phyloP scores from a whole-genome alignment of 2,888 invertebrate species.

The Trachelus stipa region DNA sequence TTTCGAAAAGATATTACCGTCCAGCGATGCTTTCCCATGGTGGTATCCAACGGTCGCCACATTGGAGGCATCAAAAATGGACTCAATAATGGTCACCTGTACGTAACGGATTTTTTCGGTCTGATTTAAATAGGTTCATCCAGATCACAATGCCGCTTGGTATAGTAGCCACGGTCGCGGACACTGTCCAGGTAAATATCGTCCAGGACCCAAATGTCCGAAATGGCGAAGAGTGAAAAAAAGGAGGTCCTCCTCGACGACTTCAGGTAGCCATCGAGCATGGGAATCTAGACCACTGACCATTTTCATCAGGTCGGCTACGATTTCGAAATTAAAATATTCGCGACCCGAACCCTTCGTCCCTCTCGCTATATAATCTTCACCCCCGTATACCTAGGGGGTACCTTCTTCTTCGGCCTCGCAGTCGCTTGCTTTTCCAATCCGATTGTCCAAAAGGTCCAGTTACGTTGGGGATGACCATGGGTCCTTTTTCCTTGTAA shows the following conservation, averaged over 20 bases:
- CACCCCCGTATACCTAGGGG: constrained; percentile 21
- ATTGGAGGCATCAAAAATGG: constrained; percentile 11
- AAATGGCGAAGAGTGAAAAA: constrained; percentile 3
- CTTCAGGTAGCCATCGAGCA: constrained; percentile 33
- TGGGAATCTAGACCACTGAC: constrained; percentile 41
- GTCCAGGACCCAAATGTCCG: constrained; percentile 30
- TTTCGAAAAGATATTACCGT: constrained; percentile 10
- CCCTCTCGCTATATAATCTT: constrained; percentile 11
- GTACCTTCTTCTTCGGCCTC: background rate
- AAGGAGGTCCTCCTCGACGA: constrained; percentile 21
- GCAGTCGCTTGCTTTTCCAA: constrained; percentile 15
- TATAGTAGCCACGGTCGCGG: constrained; percentile 25
- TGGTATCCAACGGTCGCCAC: constrained; percentile 7
- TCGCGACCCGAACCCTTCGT: constrained; percentile 4
- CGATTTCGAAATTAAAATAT: constrained; percentile 41
- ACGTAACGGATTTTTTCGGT: constrained; percentile 58
- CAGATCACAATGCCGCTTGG: background rate
- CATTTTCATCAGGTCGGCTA: constrained; percentile 31
- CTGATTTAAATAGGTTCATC: constrained; percentile 59
- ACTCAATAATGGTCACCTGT: constrained; percentile 40
- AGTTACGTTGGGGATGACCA: constrained; percentile 19
- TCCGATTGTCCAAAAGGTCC: constrained; percentile 20
- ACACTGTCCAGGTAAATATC: constrained; percentile 50
- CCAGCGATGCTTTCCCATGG: constrained; percentile 37
- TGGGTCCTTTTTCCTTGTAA: constrained; percentile 16